These are phyloP conservation scores for Sesia bembeciformis DNA, from an alignment of 2,888 invertebrate species.

Conservation along the genomic window DNA sequence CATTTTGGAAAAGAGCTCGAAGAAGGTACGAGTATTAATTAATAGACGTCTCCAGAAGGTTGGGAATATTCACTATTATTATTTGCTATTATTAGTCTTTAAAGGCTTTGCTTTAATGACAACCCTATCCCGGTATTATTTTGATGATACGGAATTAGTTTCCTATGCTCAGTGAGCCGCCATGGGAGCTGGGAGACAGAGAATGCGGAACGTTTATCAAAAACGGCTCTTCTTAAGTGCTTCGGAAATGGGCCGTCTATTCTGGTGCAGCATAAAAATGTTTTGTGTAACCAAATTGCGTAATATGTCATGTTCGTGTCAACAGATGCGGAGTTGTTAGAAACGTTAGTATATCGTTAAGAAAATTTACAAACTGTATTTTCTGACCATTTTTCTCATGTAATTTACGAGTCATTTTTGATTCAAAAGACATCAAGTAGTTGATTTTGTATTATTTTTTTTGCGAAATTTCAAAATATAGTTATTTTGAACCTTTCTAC, in stretches of 20 bases:
- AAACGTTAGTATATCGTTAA: background rate
- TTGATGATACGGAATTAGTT: conserved; percentile 10
- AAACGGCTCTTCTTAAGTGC: conserved; percentile 4
- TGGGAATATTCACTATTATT: too few relatives aligned
- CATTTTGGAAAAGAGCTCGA: too few relatives aligned
- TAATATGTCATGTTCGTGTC: background rate
- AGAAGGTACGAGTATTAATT: too few relatives aligned
- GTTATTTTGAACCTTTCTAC: too few relatives aligned
- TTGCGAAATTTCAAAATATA: too few relatives aligned
- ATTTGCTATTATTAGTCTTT: too few relatives aligned
- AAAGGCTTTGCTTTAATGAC: background rate
- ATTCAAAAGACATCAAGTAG: too few relatives aligned
- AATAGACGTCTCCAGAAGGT: too few relatives aligned
- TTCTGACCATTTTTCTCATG: too few relatives aligned
- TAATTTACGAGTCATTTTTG: too few relatives aligned
- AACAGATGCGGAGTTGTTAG: background rate
- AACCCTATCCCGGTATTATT: conserved; percentile 7
- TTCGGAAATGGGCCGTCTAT: conserved; percentile 5
- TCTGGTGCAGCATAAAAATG: conserved; percentile 2
- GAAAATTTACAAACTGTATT: background rate
- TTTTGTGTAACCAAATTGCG: background rate
- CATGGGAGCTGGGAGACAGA: background rate
- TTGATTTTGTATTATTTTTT: too few relatives aligned
- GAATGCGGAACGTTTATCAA: conserved; percentile 9
- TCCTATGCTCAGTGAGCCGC: conserved; percentile 1